Base-by-base conservation (phyloP, 2,113 vertebrate genomes). In the Dascyllus trimaculatus region DNA sequence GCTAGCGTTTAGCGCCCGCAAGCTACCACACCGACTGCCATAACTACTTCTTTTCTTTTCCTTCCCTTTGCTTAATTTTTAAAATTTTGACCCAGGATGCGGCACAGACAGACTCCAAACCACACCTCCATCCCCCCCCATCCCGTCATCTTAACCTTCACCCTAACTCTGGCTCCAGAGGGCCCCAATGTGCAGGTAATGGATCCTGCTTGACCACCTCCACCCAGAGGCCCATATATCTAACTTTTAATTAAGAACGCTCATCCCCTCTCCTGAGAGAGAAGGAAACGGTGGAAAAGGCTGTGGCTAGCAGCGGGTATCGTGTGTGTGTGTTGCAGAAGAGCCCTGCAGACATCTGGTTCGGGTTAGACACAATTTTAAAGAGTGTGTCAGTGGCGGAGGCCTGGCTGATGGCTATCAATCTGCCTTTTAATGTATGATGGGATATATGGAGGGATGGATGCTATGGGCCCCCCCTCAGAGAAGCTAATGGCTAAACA, bases 401-500 rank as follows among this genome's bases (percentile, higher is more conserved):
- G 89, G 78, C 71, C 84, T 76, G 80, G 86, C 80, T 88, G 93
- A 94, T 89, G 90, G 87, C 89, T 90, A 93, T 93, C 93, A 93
- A 94, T 94, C 91, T 91, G 74, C 82, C 86, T 85, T 91, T 92
- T 90, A 92, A 89, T 90, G 88, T 90, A 83, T 86, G 86, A 83
- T 69, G 48, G 80, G 84, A 85, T 90, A 85, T 88, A 89, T 82
- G 75, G 71, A 81, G 83, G 85, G 74, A 82, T 70, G 70, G 78
- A 85, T 67, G 80, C 88, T 89, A 70, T 82, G 75, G 65, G 66
- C 56, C 86, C 80, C 91, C 91, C 89, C 78, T 92, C 91, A 92
- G 95, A 95, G 82, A 83, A 96, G 95, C 95, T 91, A 93, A 95
- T 96, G 96, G 96, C 95, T 95, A 95, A 96, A 95, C 91, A 92